These are phyloP conservation scores for Centruroides sculpturatus DNA, from an alignment of 1,140 invertebrate species.

Conservation along the genomic window DNA sequence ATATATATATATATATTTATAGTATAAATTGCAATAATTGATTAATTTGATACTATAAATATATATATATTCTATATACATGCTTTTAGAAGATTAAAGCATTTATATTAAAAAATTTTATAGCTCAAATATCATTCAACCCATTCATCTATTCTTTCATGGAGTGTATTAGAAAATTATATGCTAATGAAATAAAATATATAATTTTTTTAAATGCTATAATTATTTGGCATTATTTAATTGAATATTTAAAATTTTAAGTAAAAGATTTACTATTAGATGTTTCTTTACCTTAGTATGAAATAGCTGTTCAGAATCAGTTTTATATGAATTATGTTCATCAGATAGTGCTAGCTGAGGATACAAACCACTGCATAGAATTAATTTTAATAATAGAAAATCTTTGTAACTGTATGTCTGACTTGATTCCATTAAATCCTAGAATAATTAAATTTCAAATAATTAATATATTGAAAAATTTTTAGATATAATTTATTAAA, in stretches of 20 bases:
- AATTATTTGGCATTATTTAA: neutral
- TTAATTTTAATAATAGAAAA: conserved; percentile 73
- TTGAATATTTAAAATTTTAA: too few relatives aligned
- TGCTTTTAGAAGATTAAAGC: too few relatives aligned
- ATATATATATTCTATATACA: too few relatives aligned
- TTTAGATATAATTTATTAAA: too few relatives aligned
- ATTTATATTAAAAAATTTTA: too few relatives aligned
- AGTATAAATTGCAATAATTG: too few relatives aligned
- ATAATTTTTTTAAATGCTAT: neutral
- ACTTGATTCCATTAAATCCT: conserved; percentile 49
- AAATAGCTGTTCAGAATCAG: conserved; percentile 74
- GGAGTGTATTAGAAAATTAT: neutral
- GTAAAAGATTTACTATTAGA: too few relatives aligned
- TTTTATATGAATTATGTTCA: conserved; percentile 82
- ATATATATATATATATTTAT: too few relatives aligned
- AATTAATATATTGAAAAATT: too few relatives aligned
- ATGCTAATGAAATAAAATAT: neutral
- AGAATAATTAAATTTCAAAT: conserved; percentile 15
- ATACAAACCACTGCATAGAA: conserved; percentile 80
- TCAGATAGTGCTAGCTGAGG: conserved; percentile 84
- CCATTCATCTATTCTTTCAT: neutral
- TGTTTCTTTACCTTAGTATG: conserved; percentile 55
- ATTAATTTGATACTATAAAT: too few relatives aligned
- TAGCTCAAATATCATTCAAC: too few relatives aligned
- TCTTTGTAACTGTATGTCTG: conserved; percentile 63